Evolutionary conservation across 2,797 vertebrate genomes (phyloP).

Genomic region (Apogon talboti): DNA sequence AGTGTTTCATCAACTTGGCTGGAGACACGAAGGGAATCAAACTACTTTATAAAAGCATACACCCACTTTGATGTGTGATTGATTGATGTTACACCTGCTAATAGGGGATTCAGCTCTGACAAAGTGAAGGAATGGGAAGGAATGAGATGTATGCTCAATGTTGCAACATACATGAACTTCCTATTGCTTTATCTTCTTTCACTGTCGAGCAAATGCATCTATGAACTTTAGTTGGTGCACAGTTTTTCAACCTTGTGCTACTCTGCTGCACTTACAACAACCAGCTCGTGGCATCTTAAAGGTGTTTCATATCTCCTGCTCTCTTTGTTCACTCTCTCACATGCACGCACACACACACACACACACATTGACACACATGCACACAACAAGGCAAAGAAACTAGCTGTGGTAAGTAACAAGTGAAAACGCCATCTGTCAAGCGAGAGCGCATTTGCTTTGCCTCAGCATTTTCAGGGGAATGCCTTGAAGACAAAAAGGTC

Average conservation of each 20-base stretch:
- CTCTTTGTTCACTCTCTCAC: slow-evolving; percentile 29
- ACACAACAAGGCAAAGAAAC: slow-evolving; percentile 73
- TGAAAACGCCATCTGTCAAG: slow-evolving; percentile 87
- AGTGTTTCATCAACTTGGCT: slow-evolving; percentile 67
- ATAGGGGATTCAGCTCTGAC: slow-evolving; percentile 14
- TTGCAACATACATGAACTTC: slow-evolving; percentile 52
- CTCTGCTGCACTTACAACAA: slow-evolving; percentile 26
- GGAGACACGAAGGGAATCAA: slow-evolving; percentile 19
- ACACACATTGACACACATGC: slow-evolving; percentile 23
- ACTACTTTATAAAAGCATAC: slow-evolving; percentile 8
- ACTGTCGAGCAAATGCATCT: slow-evolving; percentile 22
- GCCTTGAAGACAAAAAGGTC: slow-evolving; percentile 87
- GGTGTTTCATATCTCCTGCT: slow-evolving; percentile 62
- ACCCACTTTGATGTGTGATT: slow-evolving; percentile 16
- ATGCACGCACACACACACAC: slow-evolving; percentile 27
- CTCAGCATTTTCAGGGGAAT: slow-evolving; percentile 86
- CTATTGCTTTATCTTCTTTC: slow-evolving; percentile 24
- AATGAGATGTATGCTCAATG: slow-evolving; percentile 43
- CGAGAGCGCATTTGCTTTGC: slow-evolving; percentile 79
- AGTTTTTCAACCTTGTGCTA: slow-evolving; percentile 37
- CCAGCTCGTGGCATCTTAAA: slow-evolving; percentile 56
- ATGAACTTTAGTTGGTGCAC: slow-evolving; percentile 5
- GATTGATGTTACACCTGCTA: slow-evolving; percentile 9
- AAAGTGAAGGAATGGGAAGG: slow-evolving; percentile 5
- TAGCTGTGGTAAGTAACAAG: slow-evolving; percentile 85